A percentile compares a stretch with the other conserved stretches of the same genome.
phyloP scores from a whole-genome alignment of 2,113 vertebrate species.

The Hipposideros armiger region DNA sequence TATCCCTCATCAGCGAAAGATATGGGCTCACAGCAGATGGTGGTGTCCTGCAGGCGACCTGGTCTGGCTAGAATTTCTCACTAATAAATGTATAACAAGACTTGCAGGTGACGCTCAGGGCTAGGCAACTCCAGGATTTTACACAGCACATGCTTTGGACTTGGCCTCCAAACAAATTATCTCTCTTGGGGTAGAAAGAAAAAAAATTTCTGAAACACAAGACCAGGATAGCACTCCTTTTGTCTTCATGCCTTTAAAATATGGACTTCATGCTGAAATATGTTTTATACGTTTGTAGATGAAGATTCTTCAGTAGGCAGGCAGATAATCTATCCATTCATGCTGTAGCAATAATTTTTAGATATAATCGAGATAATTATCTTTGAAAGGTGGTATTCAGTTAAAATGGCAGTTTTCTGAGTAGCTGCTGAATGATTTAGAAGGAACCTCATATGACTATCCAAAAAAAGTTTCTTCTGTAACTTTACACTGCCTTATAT shows the following conservation, averaged over 20 bases:
- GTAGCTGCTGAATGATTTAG: background rate
- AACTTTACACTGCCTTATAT: background rate
- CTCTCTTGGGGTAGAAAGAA: background rate
- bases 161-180: conserved; percentile 3
- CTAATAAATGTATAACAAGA: background rate
- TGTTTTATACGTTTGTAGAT: background rate
- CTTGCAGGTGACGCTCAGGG: background rate
- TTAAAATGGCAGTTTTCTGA: conserved; percentile 24
- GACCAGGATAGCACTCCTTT: background rate
- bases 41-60: background rate
- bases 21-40: background rate
- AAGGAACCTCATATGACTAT: background rate
- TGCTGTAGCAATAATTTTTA: conserved; percentile 1
- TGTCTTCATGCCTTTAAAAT: background rate
- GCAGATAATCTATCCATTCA: background rate
- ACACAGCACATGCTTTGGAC: background rate
- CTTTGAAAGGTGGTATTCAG: conserved; percentile 31
- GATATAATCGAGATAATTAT: background rate
- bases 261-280: conserved; percentile 41
- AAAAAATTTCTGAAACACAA: background rate
- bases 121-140: background rate
- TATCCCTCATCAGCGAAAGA: background rate
- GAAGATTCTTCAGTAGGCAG: background rate
- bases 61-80: background rate
- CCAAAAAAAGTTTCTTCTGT: background rate